phyloP scores from a whole-genome alignment of 2,797 vertebrate genomes.

The Selene dorsalis region DNA sequence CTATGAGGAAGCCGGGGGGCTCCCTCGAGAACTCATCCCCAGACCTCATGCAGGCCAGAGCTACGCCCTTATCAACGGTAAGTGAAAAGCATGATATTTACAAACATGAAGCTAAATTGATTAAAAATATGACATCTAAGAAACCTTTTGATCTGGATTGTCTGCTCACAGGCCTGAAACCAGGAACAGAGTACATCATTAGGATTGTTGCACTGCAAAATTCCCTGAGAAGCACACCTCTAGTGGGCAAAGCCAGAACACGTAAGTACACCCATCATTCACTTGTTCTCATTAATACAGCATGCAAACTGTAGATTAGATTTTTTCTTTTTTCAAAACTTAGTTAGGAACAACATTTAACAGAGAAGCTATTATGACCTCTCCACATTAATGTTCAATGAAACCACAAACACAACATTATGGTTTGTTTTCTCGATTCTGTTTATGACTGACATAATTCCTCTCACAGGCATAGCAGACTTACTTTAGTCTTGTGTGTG shows the following conservation, averaged over 20 bases:
- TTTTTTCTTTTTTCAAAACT: neutral
- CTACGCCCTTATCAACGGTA: constrained; percentile 89
- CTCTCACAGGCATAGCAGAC: neutral
- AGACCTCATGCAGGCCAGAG: constrained; percentile 86
- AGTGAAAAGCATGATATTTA: constrained; percentile 2
- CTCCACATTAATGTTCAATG: neutral
- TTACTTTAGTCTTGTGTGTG: neutral
- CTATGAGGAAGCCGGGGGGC: constrained; percentile 88
- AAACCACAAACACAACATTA: neutral
- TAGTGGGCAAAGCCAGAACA: constrained; percentile 93
- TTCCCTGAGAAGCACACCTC: constrained; percentile 90
- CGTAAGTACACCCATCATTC: constrained; percentile 83
- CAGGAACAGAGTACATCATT: constrained; percentile 92
- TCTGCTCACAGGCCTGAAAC: constrained; percentile 88
- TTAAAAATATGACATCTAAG: rapidly evolving
- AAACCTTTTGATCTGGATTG: neutral
- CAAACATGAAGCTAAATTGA: neutral
- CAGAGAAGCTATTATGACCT: neutral
- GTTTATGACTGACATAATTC: neutral
- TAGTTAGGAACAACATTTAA: neutral
- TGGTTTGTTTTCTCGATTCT: neutral
- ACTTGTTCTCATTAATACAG: neutral
- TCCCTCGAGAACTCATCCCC: constrained; percentile 86
- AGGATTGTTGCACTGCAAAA: constrained; percentile 93
- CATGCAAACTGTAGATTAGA: neutral